Evolutionary conservation across 2,113 vertebrate genomes (phyloP).

Genomic region (Glaucidium brasilianum): DNA sequence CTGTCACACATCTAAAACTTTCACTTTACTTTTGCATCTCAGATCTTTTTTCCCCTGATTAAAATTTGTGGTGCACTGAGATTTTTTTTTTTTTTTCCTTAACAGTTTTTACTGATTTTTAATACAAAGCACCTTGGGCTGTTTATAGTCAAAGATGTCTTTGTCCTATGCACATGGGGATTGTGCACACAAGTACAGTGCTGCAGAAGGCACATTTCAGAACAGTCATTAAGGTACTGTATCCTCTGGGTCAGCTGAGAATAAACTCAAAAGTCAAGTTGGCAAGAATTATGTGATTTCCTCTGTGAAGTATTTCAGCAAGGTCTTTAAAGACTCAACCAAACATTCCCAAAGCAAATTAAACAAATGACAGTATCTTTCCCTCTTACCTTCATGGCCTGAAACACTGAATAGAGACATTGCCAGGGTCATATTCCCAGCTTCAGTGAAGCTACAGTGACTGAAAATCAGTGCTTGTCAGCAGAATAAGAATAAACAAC

Average conservation of each 20-base stretch:
- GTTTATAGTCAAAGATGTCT: not conserved
- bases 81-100: not conserved
- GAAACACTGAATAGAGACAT: not conserved
- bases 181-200: not conserved
- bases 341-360: slow-evolving; percentile 34
- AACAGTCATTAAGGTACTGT: not conserved
- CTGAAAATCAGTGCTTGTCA: not conserved
- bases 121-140: not conserved
- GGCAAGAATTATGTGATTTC: slow-evolving; percentile 17
- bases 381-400: slow-evolving; percentile 11
- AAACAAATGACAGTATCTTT: slow-evolving; percentile 18
- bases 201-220: not conserved
- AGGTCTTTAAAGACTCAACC: slow-evolving; percentile 18
- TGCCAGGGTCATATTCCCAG: slow-evolving; percentile 1
- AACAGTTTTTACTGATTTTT: not conserved
- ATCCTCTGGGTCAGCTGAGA: not conserved
- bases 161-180: not conserved
- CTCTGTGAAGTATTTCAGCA: slow-evolving; percentile 4
- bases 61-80: not conserved
- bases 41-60: not conserved
- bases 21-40: not conserved
- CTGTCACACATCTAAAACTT: not conserved
- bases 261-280: slow-evolving; percentile 11
- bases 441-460: not conserved
- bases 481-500: not conserved